Evolutionary conservation across 2,888 invertebrate species (phyloP).

Genomic region (Sabatieria punctata): DNA sequence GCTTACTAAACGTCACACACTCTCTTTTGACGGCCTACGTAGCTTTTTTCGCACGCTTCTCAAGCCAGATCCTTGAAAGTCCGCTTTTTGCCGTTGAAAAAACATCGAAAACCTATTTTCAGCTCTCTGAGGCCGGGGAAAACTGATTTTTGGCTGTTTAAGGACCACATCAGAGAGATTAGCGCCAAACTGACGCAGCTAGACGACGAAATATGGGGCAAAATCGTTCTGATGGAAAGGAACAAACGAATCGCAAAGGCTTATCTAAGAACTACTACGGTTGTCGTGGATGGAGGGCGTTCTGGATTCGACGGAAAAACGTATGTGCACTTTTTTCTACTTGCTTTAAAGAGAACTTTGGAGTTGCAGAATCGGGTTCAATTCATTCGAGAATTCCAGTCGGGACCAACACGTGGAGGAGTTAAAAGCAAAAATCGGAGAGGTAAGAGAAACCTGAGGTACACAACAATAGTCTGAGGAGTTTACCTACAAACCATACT

Average conservation of each 20-base stretch:
- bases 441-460: constrained; percentile 43
- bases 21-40: no score
- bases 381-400: constrained; percentile 88
- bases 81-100: no score
- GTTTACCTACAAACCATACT: no score
- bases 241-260: constrained; percentile 90
- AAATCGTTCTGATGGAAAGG: constrained; percentile 88
- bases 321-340: no score
- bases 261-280: constrained; percentile 80
- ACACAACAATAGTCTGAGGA: no score
- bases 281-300: constrained; percentile 85
- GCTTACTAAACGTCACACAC: no score
- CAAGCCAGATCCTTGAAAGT: no score
- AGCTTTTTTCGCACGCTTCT: no score
- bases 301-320: constrained; percentile 92
- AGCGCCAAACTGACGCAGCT: constrained; percentile 89
- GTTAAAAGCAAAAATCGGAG: constrained; percentile 75
- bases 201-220: constrained; percentile 97
- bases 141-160: no score
- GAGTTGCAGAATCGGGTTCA: constrained; percentile 51
- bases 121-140: no score
- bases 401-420: constrained; percentile 83
- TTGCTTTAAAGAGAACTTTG: no score
- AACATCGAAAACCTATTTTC: no score
- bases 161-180: constrained; percentile 95